These are phyloP conservation scores for Hypsopygia costalis DNA, from an alignment of 2,888 invertebrate genomes.

Conservation along the genomic window DNA sequence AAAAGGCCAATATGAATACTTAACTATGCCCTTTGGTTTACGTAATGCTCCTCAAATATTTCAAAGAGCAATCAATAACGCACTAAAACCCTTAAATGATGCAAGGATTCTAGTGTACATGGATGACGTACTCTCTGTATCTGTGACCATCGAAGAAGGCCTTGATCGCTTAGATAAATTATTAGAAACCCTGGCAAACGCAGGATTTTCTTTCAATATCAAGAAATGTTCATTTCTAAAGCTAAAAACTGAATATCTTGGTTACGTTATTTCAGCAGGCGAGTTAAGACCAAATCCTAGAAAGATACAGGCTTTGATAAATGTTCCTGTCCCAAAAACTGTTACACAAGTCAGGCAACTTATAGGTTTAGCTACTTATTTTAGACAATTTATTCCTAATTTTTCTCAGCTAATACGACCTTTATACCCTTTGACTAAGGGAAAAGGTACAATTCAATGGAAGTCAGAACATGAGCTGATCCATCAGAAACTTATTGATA, in stretches of 20 bases:
- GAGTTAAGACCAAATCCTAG: slow-evolving; percentile 26
- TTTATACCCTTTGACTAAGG: background rate
- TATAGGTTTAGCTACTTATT: no score
- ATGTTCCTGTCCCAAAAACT: slow-evolving; percentile 24
- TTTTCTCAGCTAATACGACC: background rate
- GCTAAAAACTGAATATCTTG: slow-evolving; percentile 22
- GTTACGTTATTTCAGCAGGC: slow-evolving; percentile 23
- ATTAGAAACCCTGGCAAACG: background rate
- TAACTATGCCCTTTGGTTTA: slow-evolving; percentile 30
- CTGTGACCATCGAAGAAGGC: background rate
- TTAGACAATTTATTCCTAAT: no score
- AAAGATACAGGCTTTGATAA: slow-evolving; percentile 27
- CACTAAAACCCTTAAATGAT: slow-evolving; percentile 10
- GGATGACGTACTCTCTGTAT: background rate
- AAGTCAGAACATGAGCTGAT: background rate
- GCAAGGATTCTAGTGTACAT: background rate
- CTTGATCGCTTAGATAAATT: background rate
- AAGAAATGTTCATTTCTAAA: background rate
- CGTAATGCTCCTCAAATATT: slow-evolving; percentile 25
- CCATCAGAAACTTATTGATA: background rate
- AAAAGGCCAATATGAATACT: slow-evolving; percentile 30
- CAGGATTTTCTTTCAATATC: background rate
- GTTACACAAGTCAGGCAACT: slow-evolving; percentile 9
- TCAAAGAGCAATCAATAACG: slow-evolving; percentile 23
- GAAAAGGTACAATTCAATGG: background rate